Evolutionary conservation across 2,888 invertebrate genomes (phyloP).

Genomic region (Orthosia incerta): DNA sequence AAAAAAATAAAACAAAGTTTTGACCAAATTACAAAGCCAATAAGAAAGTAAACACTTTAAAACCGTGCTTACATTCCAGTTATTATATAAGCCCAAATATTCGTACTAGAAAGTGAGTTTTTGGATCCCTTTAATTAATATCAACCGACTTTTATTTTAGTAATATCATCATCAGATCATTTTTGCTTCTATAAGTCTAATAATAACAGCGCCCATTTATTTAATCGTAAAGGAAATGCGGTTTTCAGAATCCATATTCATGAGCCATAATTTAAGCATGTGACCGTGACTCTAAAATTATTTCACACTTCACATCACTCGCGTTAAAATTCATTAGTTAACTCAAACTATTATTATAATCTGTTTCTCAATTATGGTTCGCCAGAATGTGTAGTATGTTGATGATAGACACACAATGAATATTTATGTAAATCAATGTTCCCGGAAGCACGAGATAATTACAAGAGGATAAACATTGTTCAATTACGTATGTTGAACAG

Average conservation of each 20-base stretch:
- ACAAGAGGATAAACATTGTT: constrained; percentile 49
- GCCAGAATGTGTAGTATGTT: constrained; percentile 16
- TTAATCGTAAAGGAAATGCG: constrained; percentile 26
- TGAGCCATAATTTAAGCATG: constrained; percentile 36
- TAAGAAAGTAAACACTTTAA: neutral
- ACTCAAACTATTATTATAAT: constrained; percentile 57
- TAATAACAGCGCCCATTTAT: constrained; percentile 7
- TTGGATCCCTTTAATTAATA: constrained; percentile 42
- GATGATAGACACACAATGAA: constrained; percentile 52
- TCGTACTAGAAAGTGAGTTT: constrained; percentile 5
- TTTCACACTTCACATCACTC: constrained; percentile 33
- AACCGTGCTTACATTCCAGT: neutral
- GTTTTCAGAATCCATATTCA: constrained; percentile 41
- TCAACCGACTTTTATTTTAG: constrained; percentile 51
- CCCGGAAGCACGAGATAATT: constrained; percentile 47
- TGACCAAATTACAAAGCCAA: neutral
- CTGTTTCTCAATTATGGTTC: constrained; percentile 53
- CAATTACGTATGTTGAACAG: constrained; percentile 27
- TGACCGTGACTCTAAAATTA: constrained; percentile 45
- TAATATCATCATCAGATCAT: constrained; percentile 33
- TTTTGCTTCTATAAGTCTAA: constrained; percentile 23
- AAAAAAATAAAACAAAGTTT: neutral
- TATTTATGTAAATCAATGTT: constrained; percentile 58
- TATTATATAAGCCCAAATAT: constrained; percentile 11
- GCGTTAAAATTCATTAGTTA: constrained; percentile 48